Evolutionary conservation across 2,113 vertebrate species (phyloP).

Genomic region (Pelecanoides urinatrix): DNA sequence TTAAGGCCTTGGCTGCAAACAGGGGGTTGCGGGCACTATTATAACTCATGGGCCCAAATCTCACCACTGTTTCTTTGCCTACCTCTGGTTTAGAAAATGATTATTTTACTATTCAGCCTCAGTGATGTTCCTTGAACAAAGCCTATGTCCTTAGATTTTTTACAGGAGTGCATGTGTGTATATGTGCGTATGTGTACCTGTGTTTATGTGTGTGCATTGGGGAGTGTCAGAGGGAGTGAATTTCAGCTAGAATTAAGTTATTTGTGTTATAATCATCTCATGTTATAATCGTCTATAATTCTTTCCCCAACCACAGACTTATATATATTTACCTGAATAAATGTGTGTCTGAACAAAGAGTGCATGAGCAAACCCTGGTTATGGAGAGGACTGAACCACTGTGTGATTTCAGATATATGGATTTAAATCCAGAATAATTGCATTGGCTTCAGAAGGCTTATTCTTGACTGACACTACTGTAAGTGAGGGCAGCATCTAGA

Average conservation of each 20-base stretch:
- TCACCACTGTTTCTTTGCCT: neutral
- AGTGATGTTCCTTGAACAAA: neutral
- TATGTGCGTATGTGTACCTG: accelerated
- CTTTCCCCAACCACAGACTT: neutral
- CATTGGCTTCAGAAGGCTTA: neutral
- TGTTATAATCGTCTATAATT: neutral
- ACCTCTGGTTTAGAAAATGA: neutral
- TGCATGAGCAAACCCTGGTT: neutral
- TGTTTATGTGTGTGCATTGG: neutral
- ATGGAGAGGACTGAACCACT: neutral
- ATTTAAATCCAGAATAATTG: neutral
- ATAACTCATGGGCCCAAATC: neutral
- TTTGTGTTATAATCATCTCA: neutral
- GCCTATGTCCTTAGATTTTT: neutral
- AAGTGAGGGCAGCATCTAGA: neutral
- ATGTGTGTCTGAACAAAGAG: neutral
- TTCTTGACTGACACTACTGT: neutral
- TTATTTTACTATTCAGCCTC: neutral
- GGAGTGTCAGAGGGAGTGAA: neutral
- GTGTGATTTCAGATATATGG: neutral
- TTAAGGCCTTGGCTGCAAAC: neutral
- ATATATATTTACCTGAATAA: neutral
- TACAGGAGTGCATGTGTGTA: neutral
- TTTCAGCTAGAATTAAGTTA: neutral
- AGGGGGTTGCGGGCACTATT: neutral